Conservation (phyloP, 2,888 invertebrate species). For the Metalampra italica region DNA sequence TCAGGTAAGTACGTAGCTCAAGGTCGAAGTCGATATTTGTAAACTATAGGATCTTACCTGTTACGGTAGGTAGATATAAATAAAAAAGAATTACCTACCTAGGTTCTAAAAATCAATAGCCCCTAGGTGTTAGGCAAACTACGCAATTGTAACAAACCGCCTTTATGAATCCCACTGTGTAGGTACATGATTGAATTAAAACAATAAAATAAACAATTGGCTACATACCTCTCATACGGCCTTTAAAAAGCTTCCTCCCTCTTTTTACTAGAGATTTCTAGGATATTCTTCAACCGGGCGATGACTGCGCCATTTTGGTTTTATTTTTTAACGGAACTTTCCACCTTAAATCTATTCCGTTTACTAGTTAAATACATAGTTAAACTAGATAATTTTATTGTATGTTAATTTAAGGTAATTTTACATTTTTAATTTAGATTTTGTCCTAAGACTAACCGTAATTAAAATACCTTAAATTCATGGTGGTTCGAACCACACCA, state of each 20-base stretch:
- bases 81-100: too few relatives aligned
- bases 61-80: too few relatives aligned
- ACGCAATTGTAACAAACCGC: too few relatives aligned
- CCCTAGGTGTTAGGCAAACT: too few relatives aligned
- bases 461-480: conserved; percentile 24
- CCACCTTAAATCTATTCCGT: conserved; percentile 19
- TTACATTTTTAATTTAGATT: neutral
- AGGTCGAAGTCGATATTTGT: too few relatives aligned
- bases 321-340: conserved; percentile 33
- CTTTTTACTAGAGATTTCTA: conserved; percentile 1
- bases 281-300: conserved; percentile 51
- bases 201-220: too few relatives aligned
- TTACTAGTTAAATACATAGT: neutral
- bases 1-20: too few relatives aligned
- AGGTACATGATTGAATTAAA: too few relatives aligned
- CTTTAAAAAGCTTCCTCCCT: neutral
- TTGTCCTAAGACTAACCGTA: neutral
- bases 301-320: conserved; percentile 57
- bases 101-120: too few relatives aligned
- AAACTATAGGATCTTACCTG: too few relatives aligned
- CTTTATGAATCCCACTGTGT: too few relatives aligned
- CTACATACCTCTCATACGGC: neutral
- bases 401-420: too few relatives aligned
- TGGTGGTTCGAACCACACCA: conserved; percentile 37
- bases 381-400: neutral